Percentiles rank a stretch among this genome's conserved stretches.
phyloP scores from a whole-genome alignment of 2,888 invertebrate genomes.

The Conops quadrifasciatus region DNA sequence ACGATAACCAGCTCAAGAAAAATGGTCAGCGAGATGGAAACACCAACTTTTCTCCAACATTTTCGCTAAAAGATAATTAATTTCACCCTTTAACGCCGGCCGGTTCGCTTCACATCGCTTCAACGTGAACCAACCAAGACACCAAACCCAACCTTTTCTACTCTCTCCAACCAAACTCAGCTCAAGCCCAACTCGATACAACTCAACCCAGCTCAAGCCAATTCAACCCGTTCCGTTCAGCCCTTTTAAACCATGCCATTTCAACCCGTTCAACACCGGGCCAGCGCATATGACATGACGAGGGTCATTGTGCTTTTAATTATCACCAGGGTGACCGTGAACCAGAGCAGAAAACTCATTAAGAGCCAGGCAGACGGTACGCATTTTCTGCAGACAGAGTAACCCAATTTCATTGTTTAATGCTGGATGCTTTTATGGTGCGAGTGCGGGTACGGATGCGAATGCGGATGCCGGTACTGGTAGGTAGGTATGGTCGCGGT shows the following conservation, averaged over 20 bases:
- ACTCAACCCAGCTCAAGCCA: neutral
- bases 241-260: neutral
- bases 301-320: conserved; percentile 34
- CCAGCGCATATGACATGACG: conserved; percentile 18
- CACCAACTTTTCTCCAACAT: conserved; percentile 11
- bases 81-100: conserved; percentile 22
- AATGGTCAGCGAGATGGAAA: neutral
- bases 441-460: neutral
- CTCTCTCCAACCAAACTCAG: neutral
- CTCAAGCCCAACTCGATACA: neutral
- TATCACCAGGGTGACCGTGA: conserved; percentile 21
- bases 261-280: conserved; percentile 3
- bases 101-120: neutral
- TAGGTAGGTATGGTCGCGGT: neutral
- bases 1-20: neutral
- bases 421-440: neutral
- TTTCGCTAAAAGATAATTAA: conserved; percentile 28
- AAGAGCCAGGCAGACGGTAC: conserved; percentile 6
- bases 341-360: conserved; percentile 14
- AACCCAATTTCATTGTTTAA: conserved; percentile 10
- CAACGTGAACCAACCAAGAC: neutral
- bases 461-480: neutral
- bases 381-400: neutral
- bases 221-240: conserved; percentile 15
- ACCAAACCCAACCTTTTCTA: too few species aligned